Percentiles rank a stretch among this genome's conserved stretches.
These are phyloP conservation scores for Lota lota DNA, from an alignment of 2,113 vertebrate genomes.

Conservation along the genomic window DNA sequence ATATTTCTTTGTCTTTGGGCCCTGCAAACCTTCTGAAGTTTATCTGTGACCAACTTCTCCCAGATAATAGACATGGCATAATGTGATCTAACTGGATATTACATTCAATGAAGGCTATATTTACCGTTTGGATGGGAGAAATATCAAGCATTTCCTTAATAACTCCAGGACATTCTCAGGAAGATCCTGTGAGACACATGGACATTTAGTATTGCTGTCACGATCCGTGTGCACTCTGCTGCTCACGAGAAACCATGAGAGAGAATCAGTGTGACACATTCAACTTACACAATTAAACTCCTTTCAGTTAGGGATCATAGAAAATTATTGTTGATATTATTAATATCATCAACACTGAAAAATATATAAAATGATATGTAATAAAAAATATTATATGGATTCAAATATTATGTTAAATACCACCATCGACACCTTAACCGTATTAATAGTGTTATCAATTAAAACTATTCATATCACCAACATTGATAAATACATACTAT, in stretches of 20 bases:
- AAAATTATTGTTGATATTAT: no score
- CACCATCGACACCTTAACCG: neutral
- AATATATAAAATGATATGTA: no score
- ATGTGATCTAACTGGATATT: slow-evolving; percentile 16
- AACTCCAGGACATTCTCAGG: slow-evolving; percentile 79
- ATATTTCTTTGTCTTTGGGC: no score
- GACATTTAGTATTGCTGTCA: neutral
- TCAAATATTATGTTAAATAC: neutral
- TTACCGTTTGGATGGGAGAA: slow-evolving; percentile 90
- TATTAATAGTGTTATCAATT: no score
- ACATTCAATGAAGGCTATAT: slow-evolving; percentile 8
- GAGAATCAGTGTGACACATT: no score
- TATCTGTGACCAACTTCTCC: slow-evolving; percentile 4
- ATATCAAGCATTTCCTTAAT: slow-evolving; percentile 91
- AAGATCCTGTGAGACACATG: slow-evolving; percentile 73
- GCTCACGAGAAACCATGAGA: no score
- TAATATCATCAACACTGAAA: no score
- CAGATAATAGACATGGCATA: slow-evolving; percentile 8
- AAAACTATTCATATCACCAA: no score
- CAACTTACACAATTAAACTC: no score
- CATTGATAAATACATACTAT: neutral
- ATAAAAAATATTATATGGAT: no score
- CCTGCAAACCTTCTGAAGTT: neutral
- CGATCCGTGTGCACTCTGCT: no score
- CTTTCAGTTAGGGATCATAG: no score